These are phyloP conservation scores for Augochlorella aurata DNA, from an alignment of 2,888 invertebrate genomes.

Conservation along the genomic window DNA sequence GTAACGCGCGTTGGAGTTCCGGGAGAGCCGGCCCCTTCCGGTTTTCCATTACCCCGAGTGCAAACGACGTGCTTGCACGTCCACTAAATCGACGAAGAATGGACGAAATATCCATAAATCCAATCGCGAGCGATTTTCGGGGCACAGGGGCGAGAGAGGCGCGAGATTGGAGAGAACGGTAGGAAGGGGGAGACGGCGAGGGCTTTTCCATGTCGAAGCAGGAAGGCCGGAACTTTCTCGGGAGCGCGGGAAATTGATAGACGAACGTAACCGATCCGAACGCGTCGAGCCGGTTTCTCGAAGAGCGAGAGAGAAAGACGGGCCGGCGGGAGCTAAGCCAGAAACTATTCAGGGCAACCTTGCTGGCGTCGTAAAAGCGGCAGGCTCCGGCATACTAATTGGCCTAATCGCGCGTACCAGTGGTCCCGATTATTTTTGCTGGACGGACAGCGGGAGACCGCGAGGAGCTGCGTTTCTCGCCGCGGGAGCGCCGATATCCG, in stretches of 20 bases:
- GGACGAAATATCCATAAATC: background rate
- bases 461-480: background rate
- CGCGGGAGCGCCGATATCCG: background rate
- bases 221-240: conserved; percentile 31
- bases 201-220: conserved; percentile 1
- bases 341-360: conserved; percentile 46
- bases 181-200: background rate
- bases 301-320: background rate
- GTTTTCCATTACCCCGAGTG: background rate
- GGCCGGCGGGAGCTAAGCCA: background rate
- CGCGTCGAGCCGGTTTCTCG: conserved; percentile 24
- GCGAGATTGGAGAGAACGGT: too few species aligned
- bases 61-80: background rate
- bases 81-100: background rate
- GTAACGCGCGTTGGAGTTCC: background rate
- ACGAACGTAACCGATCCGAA: conserved; percentile 18
- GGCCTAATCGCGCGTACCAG: conserved; percentile 15
- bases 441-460: background rate
- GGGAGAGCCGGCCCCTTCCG: background rate
- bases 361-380: conserved; percentile 24
- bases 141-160: background rate
- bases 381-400: conserved; percentile 2
- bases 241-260: conserved; percentile 29
- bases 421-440: conserved; percentile 1
- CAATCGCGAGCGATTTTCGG: background rate